Evolutionary conservation across 2,113 vertebrate genomes (phyloP), one percentile per base, ranked within the genome.

Genomic region (Pomatorhinus ruficollis): DNA sequence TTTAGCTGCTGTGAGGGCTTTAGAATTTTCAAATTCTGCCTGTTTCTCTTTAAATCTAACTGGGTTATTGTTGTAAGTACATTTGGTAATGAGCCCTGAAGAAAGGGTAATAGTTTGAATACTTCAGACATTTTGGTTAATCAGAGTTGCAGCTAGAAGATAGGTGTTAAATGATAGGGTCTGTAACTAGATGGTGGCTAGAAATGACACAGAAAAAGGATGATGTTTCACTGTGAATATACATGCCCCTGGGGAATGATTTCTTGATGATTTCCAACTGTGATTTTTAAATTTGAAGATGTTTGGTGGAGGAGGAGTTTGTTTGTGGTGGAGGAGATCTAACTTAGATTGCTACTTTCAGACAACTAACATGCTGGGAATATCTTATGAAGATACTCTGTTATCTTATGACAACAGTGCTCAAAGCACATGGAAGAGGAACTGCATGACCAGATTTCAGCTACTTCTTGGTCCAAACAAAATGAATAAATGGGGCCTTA

Each of bases 261-360:
- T 96, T 66, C 63, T 83, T 80, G 33, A 40, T 68, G 39, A 74
- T 90, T 92, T 90, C 64, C 23, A 49, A 7, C 71, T 90, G 75
- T 88, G 86, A 88, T 70, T 92, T 92, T 90, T 94, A 88, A 78
- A 64, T 90, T 56, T 89, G 44, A 86, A 83, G 56, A 40, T 96
- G 64, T 50, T 91, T 94, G n/a, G 47, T 90, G 50, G 82, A 91
- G 57, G 44, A 89, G 14, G 47, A 78, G 18, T n/a, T n/a, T 16
- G 17, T 33, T 93, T 90, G 42, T 94, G 33, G 75, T 92, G 54
- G 75, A 72, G 61, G 53, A 82, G 15, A 47, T 86, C 54, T 96
- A 74, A 59, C 47, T 78, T 44, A 31, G 35, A 79, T 77, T 3
- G 9, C 60, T 85, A 5, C 22, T 89, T 87, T 72, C 50, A 80